A percentile compares a stretch with the other conserved stretches of the same genome.
These are phyloP conservation scores for Bufo bufo DNA, from an alignment of 2,113 vertebrate genomes.

Conservation along the genomic window DNA sequence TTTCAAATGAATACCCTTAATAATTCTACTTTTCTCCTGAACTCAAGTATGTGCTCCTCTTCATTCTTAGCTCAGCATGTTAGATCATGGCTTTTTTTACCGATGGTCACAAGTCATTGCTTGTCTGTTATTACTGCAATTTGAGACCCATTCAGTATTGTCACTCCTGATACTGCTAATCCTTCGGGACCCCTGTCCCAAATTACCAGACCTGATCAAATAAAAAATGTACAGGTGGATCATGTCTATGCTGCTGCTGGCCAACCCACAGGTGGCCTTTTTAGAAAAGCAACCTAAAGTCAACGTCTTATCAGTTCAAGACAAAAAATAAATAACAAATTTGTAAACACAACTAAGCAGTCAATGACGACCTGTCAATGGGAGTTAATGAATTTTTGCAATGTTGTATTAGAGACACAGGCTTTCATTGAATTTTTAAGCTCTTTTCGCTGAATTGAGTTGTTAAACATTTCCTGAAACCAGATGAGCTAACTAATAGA, in stretches of 20 bases:
- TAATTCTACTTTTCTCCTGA: no score
- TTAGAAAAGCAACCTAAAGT: not conserved
- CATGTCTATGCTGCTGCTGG: not conserved
- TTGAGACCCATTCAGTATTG: not conserved
- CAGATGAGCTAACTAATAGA: conserved; percentile 34
- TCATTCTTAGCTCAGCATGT: not conserved
- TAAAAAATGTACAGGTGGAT: not conserved
- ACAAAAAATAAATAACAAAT: not conserved
- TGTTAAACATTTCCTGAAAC: conserved; percentile 25
- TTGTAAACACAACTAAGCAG: not conserved
- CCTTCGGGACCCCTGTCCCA: not conserved
- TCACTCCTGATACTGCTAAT: not conserved
- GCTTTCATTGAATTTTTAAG: conserved; percentile 1
- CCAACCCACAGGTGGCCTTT: not conserved
- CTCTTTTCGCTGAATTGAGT: not conserved
- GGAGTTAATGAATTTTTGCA: not conserved
- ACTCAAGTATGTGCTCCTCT: not conserved
- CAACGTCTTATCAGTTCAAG: not conserved
- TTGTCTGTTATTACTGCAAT: not conserved
- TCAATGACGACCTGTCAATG: not conserved
- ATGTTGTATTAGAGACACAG: not conserved
- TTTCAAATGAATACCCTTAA: no score
- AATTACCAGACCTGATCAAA: not conserved
- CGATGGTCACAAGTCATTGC: not conserved
- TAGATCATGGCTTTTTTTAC: not conserved